phyloP scores from a whole-genome alignment of 2,797 vertebrate genomes.

The Threskiornis aethiopicus region DNA sequence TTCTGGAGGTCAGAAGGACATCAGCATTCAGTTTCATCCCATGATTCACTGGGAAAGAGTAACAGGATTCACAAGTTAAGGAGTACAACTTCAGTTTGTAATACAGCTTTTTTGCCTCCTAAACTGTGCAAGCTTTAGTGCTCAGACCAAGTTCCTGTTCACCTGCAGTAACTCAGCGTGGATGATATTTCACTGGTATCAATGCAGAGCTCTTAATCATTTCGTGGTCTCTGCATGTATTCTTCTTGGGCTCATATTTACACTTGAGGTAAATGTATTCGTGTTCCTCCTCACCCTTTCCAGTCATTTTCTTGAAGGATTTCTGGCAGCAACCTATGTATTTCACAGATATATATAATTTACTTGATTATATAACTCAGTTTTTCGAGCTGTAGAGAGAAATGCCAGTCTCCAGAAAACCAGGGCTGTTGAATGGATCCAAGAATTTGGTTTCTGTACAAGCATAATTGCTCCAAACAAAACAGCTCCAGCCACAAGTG shows the following conservation, averaged over 20 bases:
- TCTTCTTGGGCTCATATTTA: background rate
- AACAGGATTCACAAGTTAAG: background rate
- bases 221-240: background rate
- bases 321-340: background rate
- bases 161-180: background rate
- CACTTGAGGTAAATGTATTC: background rate
- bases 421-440: background rate
- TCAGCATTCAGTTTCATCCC: background rate
- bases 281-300: background rate
- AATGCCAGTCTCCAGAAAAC: background rate
- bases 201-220: background rate
- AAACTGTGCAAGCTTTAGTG: background rate
- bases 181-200: background rate
- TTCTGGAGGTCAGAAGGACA: background rate
- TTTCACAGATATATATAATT: background rate
- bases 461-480: background rate
- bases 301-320: background rate
- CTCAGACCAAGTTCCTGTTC: background rate
- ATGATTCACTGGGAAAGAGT: background rate
- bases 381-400: background rate
- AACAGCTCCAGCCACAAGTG: background rate
- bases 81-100: background rate
- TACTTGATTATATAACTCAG: background rate
- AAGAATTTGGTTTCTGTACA: background rate
- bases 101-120: background rate